phyloP scores from a whole-genome alignment of 2,888 invertebrate species.

The Philhelius pedissequus region DNA sequence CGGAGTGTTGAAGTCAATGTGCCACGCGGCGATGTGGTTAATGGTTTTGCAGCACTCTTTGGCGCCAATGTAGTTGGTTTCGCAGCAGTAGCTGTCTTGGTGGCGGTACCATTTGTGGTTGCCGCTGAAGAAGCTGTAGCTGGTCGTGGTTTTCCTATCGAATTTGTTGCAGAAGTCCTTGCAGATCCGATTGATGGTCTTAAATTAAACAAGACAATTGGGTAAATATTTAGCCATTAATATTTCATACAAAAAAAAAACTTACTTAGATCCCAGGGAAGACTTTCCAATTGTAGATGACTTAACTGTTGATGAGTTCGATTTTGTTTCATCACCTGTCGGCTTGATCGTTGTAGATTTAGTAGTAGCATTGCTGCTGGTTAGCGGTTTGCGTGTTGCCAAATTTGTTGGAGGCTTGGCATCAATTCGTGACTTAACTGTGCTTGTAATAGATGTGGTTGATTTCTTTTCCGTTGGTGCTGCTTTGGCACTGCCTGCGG shows the following conservation, averaged over 20 bases:
- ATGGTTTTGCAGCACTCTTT: conserved; percentile 70
- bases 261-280: conserved; percentile 42
- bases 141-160: conserved; percentile 59
- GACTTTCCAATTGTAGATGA: conserved; percentile 40
- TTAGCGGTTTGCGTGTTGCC: conserved; percentile 42
- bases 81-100: conserved; percentile 36
- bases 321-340: conserved; percentile 39
- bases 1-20: conserved; percentile 74
- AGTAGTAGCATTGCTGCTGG: conserved; percentile 36
- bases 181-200: conserved; percentile 41
- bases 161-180: conserved; percentile 29
- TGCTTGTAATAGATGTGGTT: conserved; percentile 39
- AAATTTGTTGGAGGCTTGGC: conserved; percentile 41
- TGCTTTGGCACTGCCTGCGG: conserved; percentile 2
- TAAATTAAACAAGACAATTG: neutral
- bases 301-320: conserved; percentile 38
- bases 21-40: conserved; percentile 74
- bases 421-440: conserved; percentile 62
- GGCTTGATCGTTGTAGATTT: conserved; percentile 47
- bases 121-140: conserved; percentile 50
- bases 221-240: neutral
- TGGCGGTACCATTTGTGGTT: conserved; percentile 44
- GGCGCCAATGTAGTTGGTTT: conserved; percentile 57
- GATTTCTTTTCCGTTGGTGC: conserved; percentile 42
- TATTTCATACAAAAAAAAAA: neutral